phyloP scores from a whole-genome alignment of 2,888 invertebrate species.

The Cosmopolites sordidus region DNA sequence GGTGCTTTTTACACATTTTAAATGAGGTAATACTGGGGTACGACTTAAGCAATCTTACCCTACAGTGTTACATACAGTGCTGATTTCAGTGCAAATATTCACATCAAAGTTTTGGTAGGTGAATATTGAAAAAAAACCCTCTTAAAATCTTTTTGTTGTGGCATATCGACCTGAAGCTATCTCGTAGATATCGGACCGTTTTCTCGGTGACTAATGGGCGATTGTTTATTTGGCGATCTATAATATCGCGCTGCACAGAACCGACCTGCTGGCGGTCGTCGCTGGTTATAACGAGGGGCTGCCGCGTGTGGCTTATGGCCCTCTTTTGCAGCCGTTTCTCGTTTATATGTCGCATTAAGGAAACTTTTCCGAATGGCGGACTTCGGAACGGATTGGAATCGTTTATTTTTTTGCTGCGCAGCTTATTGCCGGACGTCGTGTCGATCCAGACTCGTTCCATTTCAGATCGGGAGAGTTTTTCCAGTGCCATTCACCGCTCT shows the following conservation, averaged over 20 bases:
- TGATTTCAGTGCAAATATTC: too few relatives aligned
- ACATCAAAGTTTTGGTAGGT: too few relatives aligned
- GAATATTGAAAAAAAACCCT: too few relatives aligned
- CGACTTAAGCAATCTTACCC: too few relatives aligned
- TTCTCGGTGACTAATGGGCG: conserved; percentile 31
- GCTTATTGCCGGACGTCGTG: neutral
- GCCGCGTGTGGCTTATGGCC: conserved; percentile 46
- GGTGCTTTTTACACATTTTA: too few relatives aligned
- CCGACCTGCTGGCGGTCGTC: conserved; percentile 34
- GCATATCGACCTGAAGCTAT: too few relatives aligned
- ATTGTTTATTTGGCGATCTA: conserved; percentile 37
- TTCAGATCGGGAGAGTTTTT: too few relatives aligned
- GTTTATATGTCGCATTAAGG: conserved; percentile 28
- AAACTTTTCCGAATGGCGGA: conserved; percentile 26
- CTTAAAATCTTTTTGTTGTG: too few relatives aligned
- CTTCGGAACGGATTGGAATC: conserved; percentile 22
- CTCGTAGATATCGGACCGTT: neutral
- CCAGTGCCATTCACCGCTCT: too few relatives aligned
- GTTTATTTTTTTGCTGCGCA: conserved; percentile 4
- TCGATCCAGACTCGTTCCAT: neutral
- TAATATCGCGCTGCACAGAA: conserved; percentile 28
- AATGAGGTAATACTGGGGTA: too few relatives aligned
- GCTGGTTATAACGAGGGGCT: conserved; percentile 43
- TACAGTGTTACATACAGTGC: too few relatives aligned
- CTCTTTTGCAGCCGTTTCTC: conserved; percentile 36